Conservation (phyloP, 2,113 vertebrate genomes). For the Dissostichus mawsoni region DNA sequence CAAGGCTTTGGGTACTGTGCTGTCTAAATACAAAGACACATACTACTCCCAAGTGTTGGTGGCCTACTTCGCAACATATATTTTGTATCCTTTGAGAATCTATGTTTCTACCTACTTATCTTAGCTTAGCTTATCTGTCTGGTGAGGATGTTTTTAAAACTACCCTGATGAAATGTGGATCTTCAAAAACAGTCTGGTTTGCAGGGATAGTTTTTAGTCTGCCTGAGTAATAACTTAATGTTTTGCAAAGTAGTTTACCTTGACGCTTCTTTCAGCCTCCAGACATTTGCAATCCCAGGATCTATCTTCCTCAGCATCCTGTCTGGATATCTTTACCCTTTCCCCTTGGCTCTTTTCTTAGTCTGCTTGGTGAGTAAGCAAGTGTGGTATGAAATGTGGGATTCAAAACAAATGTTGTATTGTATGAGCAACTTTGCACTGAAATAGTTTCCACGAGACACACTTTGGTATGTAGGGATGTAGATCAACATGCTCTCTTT, state of each 20-base stretch:
- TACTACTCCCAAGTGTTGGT: slow-evolving; percentile 97
- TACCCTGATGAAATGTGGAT: not conserved
- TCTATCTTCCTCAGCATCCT: slow-evolving; percentile 99
- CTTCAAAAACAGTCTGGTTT: not conserved
- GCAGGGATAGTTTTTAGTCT: not conserved
- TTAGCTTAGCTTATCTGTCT: not conserved
- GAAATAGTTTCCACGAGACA: not conserved
- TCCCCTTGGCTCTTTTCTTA: slow-evolving; percentile 95
- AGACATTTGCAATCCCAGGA: slow-evolving; percentile 98
- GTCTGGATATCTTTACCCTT: slow-evolving; percentile 98
- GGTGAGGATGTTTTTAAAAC: not conserved
- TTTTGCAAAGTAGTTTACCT: slow-evolving; percentile 70
- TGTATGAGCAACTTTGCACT: not conserved
- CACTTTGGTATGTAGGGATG: not conserved
- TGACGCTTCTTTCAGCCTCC: slow-evolving; percentile 89
- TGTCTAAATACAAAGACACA: slow-evolving; percentile 98
- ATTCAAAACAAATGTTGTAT: not conserved
- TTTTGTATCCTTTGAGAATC: slow-evolving; percentile 96
- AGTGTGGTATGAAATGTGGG: slow-evolving; percentile 1
- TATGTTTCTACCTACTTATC: not conserved
- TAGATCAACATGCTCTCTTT: not conserved
- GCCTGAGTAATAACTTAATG: not conserved
- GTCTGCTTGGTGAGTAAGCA: slow-evolving; percentile 94
- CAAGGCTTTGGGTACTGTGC: slow-evolving; percentile 96
- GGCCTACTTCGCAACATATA: slow-evolving; percentile 96